Evolutionary conservation across 2,888 invertebrate species (phyloP).

Genomic region (Phytoseiulus persimilis): DNA sequence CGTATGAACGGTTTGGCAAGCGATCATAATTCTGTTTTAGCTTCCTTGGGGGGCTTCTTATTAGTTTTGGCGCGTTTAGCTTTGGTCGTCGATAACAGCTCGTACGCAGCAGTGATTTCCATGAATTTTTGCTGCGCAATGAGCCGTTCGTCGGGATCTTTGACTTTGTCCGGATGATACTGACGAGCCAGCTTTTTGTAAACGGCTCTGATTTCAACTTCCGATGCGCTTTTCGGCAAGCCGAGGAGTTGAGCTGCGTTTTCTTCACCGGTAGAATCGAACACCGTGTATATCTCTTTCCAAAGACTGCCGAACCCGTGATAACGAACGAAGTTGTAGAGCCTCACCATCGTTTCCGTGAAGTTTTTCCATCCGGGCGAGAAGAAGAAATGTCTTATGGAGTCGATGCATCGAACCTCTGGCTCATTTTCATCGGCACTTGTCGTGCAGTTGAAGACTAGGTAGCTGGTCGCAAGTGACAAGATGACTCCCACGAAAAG

Average conservation of each 20-base stretch:
- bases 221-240: conserved; percentile 67
- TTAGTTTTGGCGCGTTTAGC: conserved; percentile 65
- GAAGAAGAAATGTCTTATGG: conserved; percentile 76
- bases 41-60: conserved; percentile 55
- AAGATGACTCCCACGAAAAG: background rate
- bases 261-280: conserved; percentile 81
- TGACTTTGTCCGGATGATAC: conserved; percentile 83
- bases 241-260: conserved; percentile 77
- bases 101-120: conserved; percentile 86
- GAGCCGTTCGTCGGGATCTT: conserved; percentile 61
- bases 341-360: conserved; percentile 57
- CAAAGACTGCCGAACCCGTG: conserved; percentile 82
- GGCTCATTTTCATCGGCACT: conserved; percentile 73
- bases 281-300: conserved; percentile 72
- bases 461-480: background rate
- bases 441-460: conserved; percentile 68
- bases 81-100: conserved; percentile 73
- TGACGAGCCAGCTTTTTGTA: conserved; percentile 74
- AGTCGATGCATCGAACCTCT: conserved; percentile 70
- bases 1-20: background rate
- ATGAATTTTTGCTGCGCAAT: conserved; percentile 77
- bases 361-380: conserved; percentile 78
- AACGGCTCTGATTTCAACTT: conserved; percentile 71
- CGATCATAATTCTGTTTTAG: background rate
- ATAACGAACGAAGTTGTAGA: conserved; percentile 68